Conservation (phyloP, 2,113 vertebrate genomes). For the Aptenodytes patagonicus region DNA sequence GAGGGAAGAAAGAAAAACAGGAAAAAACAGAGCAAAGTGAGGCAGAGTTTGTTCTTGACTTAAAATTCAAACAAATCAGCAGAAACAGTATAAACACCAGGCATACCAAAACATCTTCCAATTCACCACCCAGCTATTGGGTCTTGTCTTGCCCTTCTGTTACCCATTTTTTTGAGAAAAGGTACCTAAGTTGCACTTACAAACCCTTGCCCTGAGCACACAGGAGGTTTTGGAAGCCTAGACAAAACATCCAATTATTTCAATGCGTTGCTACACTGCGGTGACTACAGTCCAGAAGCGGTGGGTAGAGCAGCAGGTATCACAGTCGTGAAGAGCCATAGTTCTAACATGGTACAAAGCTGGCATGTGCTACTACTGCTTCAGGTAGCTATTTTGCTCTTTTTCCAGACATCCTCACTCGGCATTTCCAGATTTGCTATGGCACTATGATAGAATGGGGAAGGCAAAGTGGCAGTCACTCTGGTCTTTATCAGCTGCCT, state of each 20-base stretch:
- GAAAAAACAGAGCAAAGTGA: background rate
- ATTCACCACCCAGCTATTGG: rapidly evolving
- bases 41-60: background rate
- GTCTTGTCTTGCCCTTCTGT: background rate
- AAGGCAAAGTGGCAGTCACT: background rate
- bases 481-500: background rate
- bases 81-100: background rate
- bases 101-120: background rate
- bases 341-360: background rate
- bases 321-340: background rate
- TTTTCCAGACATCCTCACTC: background rate
- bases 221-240: background rate
- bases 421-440: background rate
- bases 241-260: background rate
- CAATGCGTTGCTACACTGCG: background rate
- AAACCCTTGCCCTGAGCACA: background rate
- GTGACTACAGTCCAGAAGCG: background rate
- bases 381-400: background rate
- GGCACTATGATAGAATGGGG: background rate
- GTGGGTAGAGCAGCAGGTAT: background rate
- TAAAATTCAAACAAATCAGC: background rate
- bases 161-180: background rate
- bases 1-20: background rate
- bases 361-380: background rate
- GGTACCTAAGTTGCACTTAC: background rate